Conservation (phyloP, 2,888 invertebrate genomes). For the Microchrysa polita region DNA sequence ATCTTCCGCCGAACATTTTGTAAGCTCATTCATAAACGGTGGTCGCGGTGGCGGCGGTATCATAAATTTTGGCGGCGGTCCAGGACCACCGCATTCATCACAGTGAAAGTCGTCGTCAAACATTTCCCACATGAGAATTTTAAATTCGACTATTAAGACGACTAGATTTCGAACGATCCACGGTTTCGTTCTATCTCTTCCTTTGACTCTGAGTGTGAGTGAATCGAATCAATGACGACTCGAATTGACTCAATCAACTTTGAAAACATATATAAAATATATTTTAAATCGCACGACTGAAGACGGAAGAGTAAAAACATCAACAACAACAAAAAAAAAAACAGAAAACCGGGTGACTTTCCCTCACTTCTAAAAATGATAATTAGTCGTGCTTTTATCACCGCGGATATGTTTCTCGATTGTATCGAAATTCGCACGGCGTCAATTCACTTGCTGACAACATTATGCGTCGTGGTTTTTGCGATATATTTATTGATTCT, state of each 20-base stretch:
- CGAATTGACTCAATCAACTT: neutral
- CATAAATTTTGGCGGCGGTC: conserved; percentile 63
- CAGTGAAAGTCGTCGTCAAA: conserved; percentile 61
- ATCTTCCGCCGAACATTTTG: conserved; percentile 52
- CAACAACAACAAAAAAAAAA: conserved; percentile 17
- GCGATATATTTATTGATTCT: too few species aligned
- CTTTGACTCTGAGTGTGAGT: neutral
- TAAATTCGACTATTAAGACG: neutral
- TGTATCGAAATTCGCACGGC: neutral
- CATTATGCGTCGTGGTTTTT: conserved; percentile 13
- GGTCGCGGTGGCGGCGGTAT: conserved; percentile 64
- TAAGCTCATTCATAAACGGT: conserved; percentile 57
- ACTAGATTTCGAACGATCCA: neutral
- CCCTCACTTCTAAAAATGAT: neutral
- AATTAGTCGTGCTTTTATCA: conserved; percentile 15
- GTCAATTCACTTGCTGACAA: conserved; percentile 31
- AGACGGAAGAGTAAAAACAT: conserved; percentile 2
- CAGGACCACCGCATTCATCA: conserved; percentile 62
- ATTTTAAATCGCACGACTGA: neutral
- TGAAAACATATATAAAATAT: neutral
- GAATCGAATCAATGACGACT: conserved; percentile 4
- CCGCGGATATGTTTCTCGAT: conserved; percentile 34
- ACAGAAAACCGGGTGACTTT: neutral
- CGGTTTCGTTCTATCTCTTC: neutral
- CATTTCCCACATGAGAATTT: conserved; percentile 64